Base-by-base conservation (phyloP, 92 coral and sea anemone species). In the Siderastrea radians region DNA sequence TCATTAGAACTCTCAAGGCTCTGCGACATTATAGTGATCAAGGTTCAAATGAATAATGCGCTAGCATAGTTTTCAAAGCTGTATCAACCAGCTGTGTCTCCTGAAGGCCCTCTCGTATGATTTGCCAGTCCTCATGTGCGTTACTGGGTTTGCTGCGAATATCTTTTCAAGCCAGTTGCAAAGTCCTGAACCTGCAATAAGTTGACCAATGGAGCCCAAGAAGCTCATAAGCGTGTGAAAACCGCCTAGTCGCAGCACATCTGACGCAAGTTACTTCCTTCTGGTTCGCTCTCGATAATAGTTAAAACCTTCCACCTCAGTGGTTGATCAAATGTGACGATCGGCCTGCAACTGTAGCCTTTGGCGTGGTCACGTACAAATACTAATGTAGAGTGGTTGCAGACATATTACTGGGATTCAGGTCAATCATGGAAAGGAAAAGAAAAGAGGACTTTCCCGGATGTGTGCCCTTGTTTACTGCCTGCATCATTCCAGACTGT, bases 351-450 rank as follows among this genome's bases (percentile, higher is more conserved):
- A 7, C 54, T 74, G 64, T 88, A 79, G 79, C 90, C 87, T 7
- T 46, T 44, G 16, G 95, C 95, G 72, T 72, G 90, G 7, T 77
- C 87, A 19, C 45, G 7, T 7, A 92, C 59, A 47, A 88, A 92
- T 6, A 44, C 5, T 5, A 91, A 85, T 6, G 91, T 87, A 48
- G 88, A 72, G 64, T 88, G 84, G 11, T 88, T 80, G 49, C 95
- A 92, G 83, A 88, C 84, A 72, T 51, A 57, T 92, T 76, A 43
- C 90, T 71, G 5, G 95, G 90, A 58, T 84, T 79, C 83, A 92
- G 17, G 26, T 92, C 92, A 65, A 92, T 92, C 87, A 88, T 85
- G 3, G 95, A 91, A 26, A 92, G 92, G 70, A 91, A 91, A 49
- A 74, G 26, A 43, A 91, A 64, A 2, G 91, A 66, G 17, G 91